Evolutionary conservation across 2,888 invertebrate genomes (phyloP).

Genomic region (Caenorhabditis sp.): DNA sequence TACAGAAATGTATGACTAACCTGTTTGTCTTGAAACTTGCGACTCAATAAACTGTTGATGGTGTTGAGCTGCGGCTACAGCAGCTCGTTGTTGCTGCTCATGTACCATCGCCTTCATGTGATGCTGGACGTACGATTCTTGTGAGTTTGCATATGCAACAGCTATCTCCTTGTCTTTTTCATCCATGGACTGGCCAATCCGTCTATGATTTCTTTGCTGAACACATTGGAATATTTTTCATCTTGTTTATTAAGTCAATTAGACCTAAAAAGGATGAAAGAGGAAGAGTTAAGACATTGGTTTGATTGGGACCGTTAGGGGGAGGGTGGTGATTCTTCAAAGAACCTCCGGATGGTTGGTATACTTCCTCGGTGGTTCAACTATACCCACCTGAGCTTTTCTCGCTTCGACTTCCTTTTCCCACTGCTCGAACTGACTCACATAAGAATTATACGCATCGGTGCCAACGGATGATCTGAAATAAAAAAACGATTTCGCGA

Average conservation of each 20-base stretch:
- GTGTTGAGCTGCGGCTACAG: constrained; percentile 34
- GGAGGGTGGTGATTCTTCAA: too few relatives aligned
- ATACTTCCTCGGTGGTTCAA: too few relatives aligned
- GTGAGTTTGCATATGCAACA: constrained; percentile 67
- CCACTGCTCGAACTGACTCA: constrained; percentile 81
- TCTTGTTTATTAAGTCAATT: too few relatives aligned
- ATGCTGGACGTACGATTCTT: constrained; percentile 75
- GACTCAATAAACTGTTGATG: constrained; percentile 45
- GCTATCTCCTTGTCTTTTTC: constrained; percentile 66
- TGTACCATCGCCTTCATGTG: constrained; percentile 74
- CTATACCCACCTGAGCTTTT: constrained; percentile 71
- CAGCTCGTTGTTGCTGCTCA: constrained; percentile 55
- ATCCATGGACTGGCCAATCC: background rate
- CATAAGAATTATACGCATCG: constrained; percentile 80
- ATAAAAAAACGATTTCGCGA: background rate
- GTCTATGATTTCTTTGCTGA: constrained; percentile 12
- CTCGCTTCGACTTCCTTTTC: constrained; percentile 80
- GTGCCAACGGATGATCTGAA: constrained; percentile 78
- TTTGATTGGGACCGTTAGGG: too few relatives aligned
- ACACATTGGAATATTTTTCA: background rate
- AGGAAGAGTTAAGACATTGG: too few relatives aligned
- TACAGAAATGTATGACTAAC: too few relatives aligned
- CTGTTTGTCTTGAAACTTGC: constrained; percentile 15
- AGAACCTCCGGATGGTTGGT: too few relatives aligned
- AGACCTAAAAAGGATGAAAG: too few relatives aligned